Evolutionary conservation across 2,888 invertebrate species (phyloP).

Genomic region (Drosophila incognita): DNA sequence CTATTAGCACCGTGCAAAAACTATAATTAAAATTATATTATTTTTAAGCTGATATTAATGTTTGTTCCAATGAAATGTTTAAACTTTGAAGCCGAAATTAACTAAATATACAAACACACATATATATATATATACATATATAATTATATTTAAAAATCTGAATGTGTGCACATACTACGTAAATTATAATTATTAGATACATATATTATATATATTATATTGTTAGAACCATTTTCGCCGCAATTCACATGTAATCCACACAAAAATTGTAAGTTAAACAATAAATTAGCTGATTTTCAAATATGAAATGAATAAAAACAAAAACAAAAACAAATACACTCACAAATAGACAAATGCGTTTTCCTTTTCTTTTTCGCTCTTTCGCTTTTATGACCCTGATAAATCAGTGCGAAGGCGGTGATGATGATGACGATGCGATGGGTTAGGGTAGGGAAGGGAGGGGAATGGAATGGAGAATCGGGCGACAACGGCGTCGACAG

Average conservation of each 20-base stretch:
- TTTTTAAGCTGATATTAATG: constrained; percentile 55
- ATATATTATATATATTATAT: constrained; percentile 48
- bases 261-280: constrained; percentile 57
- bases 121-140: constrained; percentile 26
- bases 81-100: constrained; percentile 39
- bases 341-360: constrained; percentile 54
- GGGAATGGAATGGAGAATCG: background rate
- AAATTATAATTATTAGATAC: constrained; percentile 46
- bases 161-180: constrained; percentile 62
- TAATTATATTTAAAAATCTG: constrained; percentile 60
- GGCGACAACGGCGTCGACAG: constrained; percentile 53
- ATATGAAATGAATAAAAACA: constrained; percentile 35
- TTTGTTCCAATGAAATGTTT: constrained; percentile 51
- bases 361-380: constrained; percentile 7
- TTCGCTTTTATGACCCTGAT: constrained; percentile 47
- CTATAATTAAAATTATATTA: constrained; percentile 49
- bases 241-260: constrained; percentile 60
- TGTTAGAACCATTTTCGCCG: constrained; percentile 50
- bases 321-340: constrained; percentile 36
- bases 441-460: background rate
- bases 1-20: constrained; percentile 45
- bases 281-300: constrained; percentile 70
- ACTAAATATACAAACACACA: constrained; percentile 51
- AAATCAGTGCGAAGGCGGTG: constrained; percentile 48
- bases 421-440: background rate